These are phyloP conservation scores for Aptenodytes forsteri DNA, from an alignment of 2,113 vertebrate species.

Conservation along the genomic window DNA sequence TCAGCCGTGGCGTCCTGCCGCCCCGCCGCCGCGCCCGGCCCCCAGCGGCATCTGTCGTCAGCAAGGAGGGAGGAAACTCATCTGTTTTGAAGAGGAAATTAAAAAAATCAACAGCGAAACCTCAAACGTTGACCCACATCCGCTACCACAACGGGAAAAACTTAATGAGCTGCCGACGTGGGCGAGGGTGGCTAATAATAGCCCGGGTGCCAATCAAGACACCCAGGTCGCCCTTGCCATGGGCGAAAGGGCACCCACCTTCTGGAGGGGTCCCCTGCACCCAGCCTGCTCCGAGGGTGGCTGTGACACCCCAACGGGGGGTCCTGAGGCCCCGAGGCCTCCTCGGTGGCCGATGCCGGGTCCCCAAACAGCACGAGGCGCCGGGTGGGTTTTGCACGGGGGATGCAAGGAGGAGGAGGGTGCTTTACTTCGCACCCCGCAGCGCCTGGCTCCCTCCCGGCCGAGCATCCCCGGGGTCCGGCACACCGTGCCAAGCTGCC, in stretches of 20 bases:
- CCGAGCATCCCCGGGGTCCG: not conserved
- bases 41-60: conserved; percentile 2
- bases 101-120: not conserved
- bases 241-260: not conserved
- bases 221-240: not conserved
- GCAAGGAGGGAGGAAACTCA: conserved; percentile 25
- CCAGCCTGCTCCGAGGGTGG: accelerated
- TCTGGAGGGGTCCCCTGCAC: not conserved
- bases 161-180: not conserved
- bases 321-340: not conserved
- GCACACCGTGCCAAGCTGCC: not conserved
- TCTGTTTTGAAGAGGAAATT: conserved; percentile 45
- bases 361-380: not conserved
- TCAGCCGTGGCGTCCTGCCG: not conserved
- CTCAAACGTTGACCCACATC: conserved; percentile 43
- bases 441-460: not conserved
- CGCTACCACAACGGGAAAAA: not conserved
- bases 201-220: not conserved
- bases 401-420: not conserved
- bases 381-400: not conserved
- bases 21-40: not conserved
- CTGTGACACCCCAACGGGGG: accelerated
- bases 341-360: accelerated
- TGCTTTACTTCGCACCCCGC: not conserved
- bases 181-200: not conserved